Conservation (phyloP, 1,140 invertebrate species). For the Hypothenemus hampei region DNA sequence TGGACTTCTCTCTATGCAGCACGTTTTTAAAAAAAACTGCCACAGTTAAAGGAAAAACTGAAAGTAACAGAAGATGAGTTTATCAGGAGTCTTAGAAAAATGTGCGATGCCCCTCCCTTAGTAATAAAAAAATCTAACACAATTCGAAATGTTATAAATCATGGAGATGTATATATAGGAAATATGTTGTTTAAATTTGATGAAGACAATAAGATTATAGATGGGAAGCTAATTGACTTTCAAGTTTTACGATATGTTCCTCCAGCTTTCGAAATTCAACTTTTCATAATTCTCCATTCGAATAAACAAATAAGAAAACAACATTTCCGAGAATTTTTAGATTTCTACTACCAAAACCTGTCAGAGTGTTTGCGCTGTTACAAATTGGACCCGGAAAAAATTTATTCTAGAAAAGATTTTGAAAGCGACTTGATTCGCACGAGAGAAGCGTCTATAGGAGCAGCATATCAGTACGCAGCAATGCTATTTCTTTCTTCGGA, state of each 20-base stretch:
- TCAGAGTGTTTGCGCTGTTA: slow-evolving; percentile 34
- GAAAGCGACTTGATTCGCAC: too few species aligned
- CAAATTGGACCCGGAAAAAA: slow-evolving; percentile 11
- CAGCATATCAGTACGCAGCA: too few species aligned
- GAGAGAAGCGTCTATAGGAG: too few species aligned
- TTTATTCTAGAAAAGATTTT: slow-evolving; percentile 24
- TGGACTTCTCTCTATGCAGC: not conserved
- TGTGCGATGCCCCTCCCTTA: too few species aligned
- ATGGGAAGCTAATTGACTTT: slow-evolving; percentile 51
- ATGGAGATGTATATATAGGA: slow-evolving; percentile 47
- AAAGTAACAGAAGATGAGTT: not conserved
- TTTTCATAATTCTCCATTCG: slow-evolving; percentile 44
- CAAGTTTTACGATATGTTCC: slow-evolving; percentile 51
- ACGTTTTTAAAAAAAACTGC: not conserved
- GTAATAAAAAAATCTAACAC: slow-evolving; percentile 12
- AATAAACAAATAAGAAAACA: slow-evolving; percentile 39
- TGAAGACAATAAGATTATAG: slow-evolving; percentile 41
- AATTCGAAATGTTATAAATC: slow-evolving; percentile 42
- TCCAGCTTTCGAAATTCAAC: slow-evolving; percentile 48
- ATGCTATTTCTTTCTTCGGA: too few species aligned
- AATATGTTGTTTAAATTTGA: slow-evolving; percentile 49
- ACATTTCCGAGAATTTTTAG: slow-evolving; percentile 38
- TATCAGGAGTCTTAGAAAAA: not conserved
- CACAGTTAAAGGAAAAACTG: not conserved
- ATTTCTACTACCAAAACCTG: slow-evolving; percentile 44